Evolutionary conservation across 2,797 vertebrate species (phyloP).

Genomic region (Ceyx erithaca): DNA sequence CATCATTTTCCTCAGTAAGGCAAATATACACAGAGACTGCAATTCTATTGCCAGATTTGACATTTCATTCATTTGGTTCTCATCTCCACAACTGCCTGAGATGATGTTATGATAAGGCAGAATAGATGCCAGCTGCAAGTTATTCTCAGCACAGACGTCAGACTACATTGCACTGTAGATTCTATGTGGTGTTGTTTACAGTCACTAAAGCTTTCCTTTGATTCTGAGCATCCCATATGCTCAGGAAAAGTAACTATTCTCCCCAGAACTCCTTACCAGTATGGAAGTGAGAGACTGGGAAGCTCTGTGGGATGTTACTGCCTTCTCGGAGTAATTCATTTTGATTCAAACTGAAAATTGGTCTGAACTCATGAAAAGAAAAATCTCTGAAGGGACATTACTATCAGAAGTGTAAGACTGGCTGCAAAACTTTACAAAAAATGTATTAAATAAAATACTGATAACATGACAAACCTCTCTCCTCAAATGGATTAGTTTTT

Average conservation of each 20-base stretch:
- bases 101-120: constrained; percentile 68
- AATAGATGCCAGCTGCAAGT: constrained; percentile 72
- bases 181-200: constrained; percentile 49
- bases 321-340: background rate
- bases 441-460: background rate
- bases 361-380: background rate
- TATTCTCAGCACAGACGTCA: constrained; percentile 69
- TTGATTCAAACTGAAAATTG: background rate
- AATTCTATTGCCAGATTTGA: constrained; percentile 36
- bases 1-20: constrained; percentile 43
- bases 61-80: constrained; percentile 60
- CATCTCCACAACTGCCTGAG: constrained; percentile 15
- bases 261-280: background rate
- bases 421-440: background rate
- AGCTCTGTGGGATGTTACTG: background rate
- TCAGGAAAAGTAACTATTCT: constrained; percentile 25
- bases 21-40: constrained; percentile 33
- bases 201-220: constrained; percentile 51
- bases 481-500: background rate
- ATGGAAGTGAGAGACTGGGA: background rate
- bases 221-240: constrained; percentile 42
- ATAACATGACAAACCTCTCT: background rate
- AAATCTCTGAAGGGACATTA: background rate
- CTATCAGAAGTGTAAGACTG: background rate
- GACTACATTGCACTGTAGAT: constrained; percentile 2